Evolutionary conservation across 2,888 invertebrate genomes (phyloP).

Genomic region (Ametastegia equiseti): DNA sequence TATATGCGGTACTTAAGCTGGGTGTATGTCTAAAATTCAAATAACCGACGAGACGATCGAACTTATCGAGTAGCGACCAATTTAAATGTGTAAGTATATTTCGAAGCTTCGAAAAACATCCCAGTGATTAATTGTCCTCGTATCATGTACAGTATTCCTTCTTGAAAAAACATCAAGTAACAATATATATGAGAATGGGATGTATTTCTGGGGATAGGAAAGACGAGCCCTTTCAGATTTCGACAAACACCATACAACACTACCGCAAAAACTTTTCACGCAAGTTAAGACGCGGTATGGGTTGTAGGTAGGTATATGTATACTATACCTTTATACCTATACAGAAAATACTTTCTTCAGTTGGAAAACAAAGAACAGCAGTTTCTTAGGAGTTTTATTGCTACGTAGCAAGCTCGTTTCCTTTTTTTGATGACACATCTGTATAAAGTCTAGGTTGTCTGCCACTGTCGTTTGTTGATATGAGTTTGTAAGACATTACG

Average conservation of each 20-base stretch:
- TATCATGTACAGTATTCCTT: no score
- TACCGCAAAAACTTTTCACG: conserved; percentile 3
- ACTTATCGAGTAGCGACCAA: neutral
- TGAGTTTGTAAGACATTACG: conserved; percentile 37
- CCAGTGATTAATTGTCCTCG: neutral
- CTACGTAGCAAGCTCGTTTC: neutral
- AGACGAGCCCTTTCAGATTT: conserved; percentile 13
- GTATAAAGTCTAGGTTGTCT: conserved; percentile 24
- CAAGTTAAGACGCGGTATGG: neutral
- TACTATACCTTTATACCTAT: neutral
- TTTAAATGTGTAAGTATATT: neutral
- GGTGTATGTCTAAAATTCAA: neutral
- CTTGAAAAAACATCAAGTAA: neutral
- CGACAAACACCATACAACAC: conserved; percentile 7
- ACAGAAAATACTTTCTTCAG: conserved; percentile 12
- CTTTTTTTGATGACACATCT: conserved; percentile 39
- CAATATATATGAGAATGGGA: neutral
- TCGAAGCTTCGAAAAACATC: neutral
- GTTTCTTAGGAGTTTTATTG: conserved; percentile 38
- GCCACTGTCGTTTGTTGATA: conserved; percentile 22
- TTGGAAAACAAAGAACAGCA: conserved; percentile 38
- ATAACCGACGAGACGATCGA: neutral
- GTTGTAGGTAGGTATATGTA: neutral
- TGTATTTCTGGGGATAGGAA: neutral
- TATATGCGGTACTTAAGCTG: neutral